phyloP scores from a whole-genome alignment of 2,888 invertebrate genomes.

The Podabrus alpinus region DNA sequence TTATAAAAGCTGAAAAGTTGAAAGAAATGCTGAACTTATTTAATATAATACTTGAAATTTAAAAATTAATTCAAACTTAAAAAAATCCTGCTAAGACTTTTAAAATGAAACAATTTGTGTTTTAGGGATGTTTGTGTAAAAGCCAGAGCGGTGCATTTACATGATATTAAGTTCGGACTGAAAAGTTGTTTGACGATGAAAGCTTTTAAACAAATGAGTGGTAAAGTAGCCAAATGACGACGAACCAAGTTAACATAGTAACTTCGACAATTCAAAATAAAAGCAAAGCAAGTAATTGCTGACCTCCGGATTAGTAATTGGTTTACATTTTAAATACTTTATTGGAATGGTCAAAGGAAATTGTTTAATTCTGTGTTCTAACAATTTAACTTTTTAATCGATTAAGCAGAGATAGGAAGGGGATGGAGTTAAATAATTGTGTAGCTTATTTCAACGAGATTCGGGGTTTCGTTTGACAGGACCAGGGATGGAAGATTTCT shows the following conservation, averaged over 20 bases:
- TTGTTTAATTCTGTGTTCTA: too few species aligned
- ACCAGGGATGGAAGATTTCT: too few species aligned
- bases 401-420: too few species aligned
- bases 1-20: not conserved
- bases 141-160: slow-evolving; percentile 8
- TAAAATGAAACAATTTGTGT: not conserved
- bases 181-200: slow-evolving; percentile 12
- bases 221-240: slow-evolving; percentile 1
- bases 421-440: too few species aligned
- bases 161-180: slow-evolving; percentile 8
- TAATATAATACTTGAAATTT: not conserved
- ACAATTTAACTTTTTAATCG: too few species aligned
- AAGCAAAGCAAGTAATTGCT: not conserved
- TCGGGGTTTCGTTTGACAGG: too few species aligned
- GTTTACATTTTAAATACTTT: not conserved
- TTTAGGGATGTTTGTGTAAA: not conserved
- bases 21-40: not conserved
- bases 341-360: too few species aligned
- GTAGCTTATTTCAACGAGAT: too few species aligned
- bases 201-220: slow-evolving; percentile 20
- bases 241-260: slow-evolving; percentile 7
- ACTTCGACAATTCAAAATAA: slow-evolving; percentile 1
- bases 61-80: not conserved
- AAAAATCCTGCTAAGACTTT: not conserved
- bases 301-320: not conserved